Percentiles rank a stretch among this genome's conserved stretches.
phyloP scores from a whole-genome alignment of 2,888 invertebrate genomes.

The Apamea epomidion region DNA sequence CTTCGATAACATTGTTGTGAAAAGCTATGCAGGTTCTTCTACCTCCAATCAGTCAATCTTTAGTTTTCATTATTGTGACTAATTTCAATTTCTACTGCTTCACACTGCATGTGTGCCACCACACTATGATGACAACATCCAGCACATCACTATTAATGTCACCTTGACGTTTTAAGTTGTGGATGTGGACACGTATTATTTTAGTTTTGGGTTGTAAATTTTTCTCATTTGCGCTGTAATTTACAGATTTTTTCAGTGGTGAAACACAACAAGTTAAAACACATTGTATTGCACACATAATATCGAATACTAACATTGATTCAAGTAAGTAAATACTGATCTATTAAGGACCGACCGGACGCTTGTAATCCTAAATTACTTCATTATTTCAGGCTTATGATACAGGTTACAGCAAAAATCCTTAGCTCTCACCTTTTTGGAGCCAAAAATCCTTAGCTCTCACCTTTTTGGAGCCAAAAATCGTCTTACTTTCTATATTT shows the following conservation, averaged over 20 bases:
- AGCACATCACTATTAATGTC: conserved; percentile 49
- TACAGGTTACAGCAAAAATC: neutral
- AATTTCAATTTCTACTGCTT: neutral
- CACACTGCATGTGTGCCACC: too few species aligned
- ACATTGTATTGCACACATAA: conserved; percentile 11
- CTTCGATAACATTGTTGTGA: too few species aligned
- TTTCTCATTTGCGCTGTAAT: conserved; percentile 16
- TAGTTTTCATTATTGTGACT: conserved; percentile 14
- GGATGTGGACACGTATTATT: conserved; percentile 81
- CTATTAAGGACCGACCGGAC: conserved; percentile 38
- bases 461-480: neutral
- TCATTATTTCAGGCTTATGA: conserved; percentile 18
- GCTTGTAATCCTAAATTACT: conserved; percentile 24
- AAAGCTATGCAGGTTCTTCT: neutral
- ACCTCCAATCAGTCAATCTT: neutral
- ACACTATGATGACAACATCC: neutral
- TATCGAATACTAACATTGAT: conserved; percentile 11
- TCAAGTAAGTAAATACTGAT: conserved; percentile 52
- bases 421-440: neutral
- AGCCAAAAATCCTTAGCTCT: neutral
- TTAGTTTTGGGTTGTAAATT: conserved; percentile 57
- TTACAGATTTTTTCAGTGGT: conserved; percentile 16
- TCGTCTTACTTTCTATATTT: neutral
- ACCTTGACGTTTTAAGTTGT: conserved; percentile 69
- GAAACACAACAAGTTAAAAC: conserved; percentile 12